Evolutionary conservation across 1,140 invertebrate species (phyloP), one percentile per base, ranked within the genome.

Genomic region (Galleria mellonella): DNA sequence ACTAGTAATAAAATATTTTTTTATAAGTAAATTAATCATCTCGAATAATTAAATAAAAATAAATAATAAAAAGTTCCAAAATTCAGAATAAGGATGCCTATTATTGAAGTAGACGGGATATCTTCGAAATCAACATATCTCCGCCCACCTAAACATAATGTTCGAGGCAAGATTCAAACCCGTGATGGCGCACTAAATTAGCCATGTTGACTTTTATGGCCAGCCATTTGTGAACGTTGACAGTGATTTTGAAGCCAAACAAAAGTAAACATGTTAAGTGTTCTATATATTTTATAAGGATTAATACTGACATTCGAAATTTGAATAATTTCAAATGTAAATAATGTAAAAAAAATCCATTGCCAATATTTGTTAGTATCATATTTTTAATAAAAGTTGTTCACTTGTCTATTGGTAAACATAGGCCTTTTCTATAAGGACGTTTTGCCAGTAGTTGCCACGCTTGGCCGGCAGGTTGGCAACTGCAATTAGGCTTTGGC

Each of bases 131-230:
- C 62, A 67, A 68, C 71, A 67, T 58, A 48, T 46, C 47, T 45
- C 66, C 74, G 60, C 72, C 69, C 68, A 75, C 72, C 49, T 46
- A 39, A 38, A 52, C 51, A 63, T 62, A 65, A 70, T 59, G 57
- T 54, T 42, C 43, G 41, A 43, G 56, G 67, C 69, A 68, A 62
- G 58, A 54, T 62, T 36, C 60, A 44, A 54, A 55, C 47, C 39
- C 43, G 37, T 57, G 58, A 72, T 65, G 57, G 59, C 32, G 59
- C 45, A 68, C 54, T 74, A 76, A 73, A 75, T 76, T 70, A 76
- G 49, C 59, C 59, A 47, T 44, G 45, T 45, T 32, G 60, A 73
- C 64, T 57, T 70, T 73, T 72, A 72, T 48, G 60, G 65, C 51
- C 38, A 42, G 43, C 59, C 70, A 62, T 72, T 68, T 67, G 65